Percentiles rank a stretch among this genome's conserved stretches.
These are phyloP conservation scores for Petrolisthes cinctipes DNA, from an alignment of 2,888 invertebrate species.

Conservation along the genomic window DNA sequence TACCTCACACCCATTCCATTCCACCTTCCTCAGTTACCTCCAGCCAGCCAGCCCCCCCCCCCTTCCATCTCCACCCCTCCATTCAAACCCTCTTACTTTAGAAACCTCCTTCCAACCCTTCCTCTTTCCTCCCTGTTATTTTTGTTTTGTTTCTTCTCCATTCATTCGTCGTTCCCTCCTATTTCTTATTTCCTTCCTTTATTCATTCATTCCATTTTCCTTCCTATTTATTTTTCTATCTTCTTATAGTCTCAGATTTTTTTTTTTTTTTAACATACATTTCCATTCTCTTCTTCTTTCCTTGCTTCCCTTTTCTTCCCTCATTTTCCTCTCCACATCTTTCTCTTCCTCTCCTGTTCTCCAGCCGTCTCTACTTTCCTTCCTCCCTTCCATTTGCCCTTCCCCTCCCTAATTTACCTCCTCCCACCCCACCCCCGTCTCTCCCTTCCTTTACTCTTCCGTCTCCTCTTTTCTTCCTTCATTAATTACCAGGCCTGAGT, in stretches of 20 bases:
- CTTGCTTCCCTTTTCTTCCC: not conserved
- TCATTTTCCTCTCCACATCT: not conserved
- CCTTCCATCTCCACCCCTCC: not conserved
- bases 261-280: not conserved
- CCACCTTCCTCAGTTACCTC: not conserved
- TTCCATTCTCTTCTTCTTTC: not conserved
- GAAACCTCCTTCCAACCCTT: not conserved
- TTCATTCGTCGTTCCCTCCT: not conserved
- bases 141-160: not conserved
- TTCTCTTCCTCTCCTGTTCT: not conserved
- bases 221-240: not conserved
- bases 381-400: not conserved
- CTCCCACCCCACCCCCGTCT: not conserved
- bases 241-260: not conserved
- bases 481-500: not conserved
- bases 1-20: constrained; percentile 1
- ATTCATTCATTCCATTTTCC: not conserved
- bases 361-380: not conserved
- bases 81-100: not conserved
- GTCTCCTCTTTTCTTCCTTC: not conserved
- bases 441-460: constrained; percentile 1
- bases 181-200: not conserved
- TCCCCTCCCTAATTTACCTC: not conserved
- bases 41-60: not conserved
- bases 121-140: not conserved